Percentiles rank a stretch among this genome's conserved stretches.
Conservation (phyloP, 2,797 vertebrate genomes). For the Scolopax bukidnonensis region DNA sequence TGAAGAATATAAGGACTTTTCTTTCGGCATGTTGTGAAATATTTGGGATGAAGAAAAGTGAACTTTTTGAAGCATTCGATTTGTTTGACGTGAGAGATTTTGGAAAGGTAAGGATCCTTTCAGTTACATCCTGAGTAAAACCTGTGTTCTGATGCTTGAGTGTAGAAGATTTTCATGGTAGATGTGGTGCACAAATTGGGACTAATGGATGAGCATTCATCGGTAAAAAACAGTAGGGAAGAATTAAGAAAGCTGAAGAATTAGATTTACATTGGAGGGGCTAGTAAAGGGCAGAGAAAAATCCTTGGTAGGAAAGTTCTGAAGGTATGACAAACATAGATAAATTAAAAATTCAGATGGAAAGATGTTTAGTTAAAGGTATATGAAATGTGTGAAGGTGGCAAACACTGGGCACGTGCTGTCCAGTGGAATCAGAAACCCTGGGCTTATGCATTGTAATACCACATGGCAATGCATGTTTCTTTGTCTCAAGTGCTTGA, state of each 20-base stretch:
- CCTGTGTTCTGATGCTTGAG: background rate
- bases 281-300: background rate
- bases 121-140: background rate
- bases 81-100: conserved; percentile 98
- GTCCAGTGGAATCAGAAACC: background rate
- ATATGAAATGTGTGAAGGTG: background rate
- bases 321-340: background rate
- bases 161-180: background rate
- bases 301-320: background rate
- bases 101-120: conserved; percentile 89
- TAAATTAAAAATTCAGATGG: background rate
- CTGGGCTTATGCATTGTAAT: rapidly evolving
- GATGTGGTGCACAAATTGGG: background rate
- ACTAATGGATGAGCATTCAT: background rate
- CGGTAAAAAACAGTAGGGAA: background rate
- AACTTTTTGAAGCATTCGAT: conserved; percentile 97
- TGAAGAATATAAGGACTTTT: conserved; percentile 99
- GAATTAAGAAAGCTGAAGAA: background rate
- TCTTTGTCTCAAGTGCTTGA: background rate
- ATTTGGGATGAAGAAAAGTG: conserved; percentile 95
- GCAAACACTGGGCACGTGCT: background rate
- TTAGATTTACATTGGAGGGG: background rate
- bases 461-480: background rate
- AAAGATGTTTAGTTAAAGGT: background rate
- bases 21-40: conserved; percentile 87